Base-by-base conservation (phyloP, 2,888 invertebrate genomes). In the Callyntrura sp. region DNA sequence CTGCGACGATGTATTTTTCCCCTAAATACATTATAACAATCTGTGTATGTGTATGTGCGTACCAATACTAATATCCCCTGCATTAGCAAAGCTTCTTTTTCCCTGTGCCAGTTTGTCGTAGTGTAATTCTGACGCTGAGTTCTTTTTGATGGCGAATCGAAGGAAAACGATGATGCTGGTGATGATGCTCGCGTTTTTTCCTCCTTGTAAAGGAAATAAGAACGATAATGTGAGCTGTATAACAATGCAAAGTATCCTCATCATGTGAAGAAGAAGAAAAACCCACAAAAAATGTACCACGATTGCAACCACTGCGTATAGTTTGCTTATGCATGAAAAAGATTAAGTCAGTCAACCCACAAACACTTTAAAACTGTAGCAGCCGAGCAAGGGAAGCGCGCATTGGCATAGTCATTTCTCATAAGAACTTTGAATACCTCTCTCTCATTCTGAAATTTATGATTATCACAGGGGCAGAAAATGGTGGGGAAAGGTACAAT, bases 1-100 rank as follows among this genome's bases (percentile, higher is more conserved):
- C n/a, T n/a, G 35, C 35, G 35, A 35, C 35, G 51, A 76, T 25
- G 76, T 4, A 4, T 35, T 55, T 76, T 76, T 55, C 25, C 51
- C 51, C 76, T 76, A 76, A 76, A 60, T 79, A 45, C 8, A 82
- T 65, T 17, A 28, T 20, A 65, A 11, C 48, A 28, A 12, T 70
- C 45, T 45, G 43, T 14, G 28, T 35, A 35, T 35, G 35, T 35
- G 35, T 35, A 35, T n/a, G n/a, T n/a, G n/a, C n/a, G n/a, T n/a
- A n/a, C n/a, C n/a, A n/a, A n/a, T n/a, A n/a, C n/a, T n/a, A n/a
- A n/a, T n/a, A n/a, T n/a, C n/a, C n/a, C n/a, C n/a, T n/a, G n/a
- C n/a, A n/a, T n/a, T n/a, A n/a, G n/a, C n/a, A n/a, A n/a, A n/a
- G n/a, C n/a, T n/a, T n/a, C n/a, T n/a, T n/a, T n/a, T n/a, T n/a